A percentile compares a stretch with the other conserved stretches of the same genome.
These are phyloP conservation scores for Ylistrum balloti DNA, from an alignment of 1,140 invertebrate species.

Conservation along the genomic window DNA sequence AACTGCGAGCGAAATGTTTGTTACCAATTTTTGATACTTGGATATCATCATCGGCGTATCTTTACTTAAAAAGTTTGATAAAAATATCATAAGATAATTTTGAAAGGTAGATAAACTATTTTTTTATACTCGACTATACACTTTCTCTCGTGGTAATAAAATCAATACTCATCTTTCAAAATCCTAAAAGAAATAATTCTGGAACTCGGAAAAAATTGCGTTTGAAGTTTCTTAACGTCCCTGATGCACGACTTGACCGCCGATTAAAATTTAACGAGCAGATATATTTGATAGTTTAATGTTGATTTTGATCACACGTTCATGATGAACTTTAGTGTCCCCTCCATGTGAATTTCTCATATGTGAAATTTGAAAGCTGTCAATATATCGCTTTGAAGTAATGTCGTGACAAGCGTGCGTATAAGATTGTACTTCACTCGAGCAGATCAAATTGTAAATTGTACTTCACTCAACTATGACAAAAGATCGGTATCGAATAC, in stretches of 20 bases:
- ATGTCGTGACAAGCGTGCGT: conserved; percentile 23
- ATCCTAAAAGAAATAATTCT: background rate
- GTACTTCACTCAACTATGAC: conserved; percentile 15
- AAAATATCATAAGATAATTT: background rate
- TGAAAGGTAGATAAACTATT: background rate
- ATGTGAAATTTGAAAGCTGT: conserved; percentile 34
- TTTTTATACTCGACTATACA: background rate
- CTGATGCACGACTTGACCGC: conserved; percentile 17
- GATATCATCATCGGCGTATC: background rate
- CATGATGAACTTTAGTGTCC: background rate
- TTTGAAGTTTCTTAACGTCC: conserved; percentile 10
- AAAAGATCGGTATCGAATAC: background rate
- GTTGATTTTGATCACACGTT: too few species aligned
- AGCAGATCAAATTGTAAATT: conserved; percentile 35
- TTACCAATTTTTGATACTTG: background rate
- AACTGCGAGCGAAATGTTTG: background rate
- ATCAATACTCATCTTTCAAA: background rate
- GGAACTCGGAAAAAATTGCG: background rate
- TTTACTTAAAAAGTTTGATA: background rate
- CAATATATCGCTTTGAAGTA: background rate
- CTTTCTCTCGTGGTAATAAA: background rate
- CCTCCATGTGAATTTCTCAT: background rate
- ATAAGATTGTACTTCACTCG: conserved; percentile 29
- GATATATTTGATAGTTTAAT: background rate
- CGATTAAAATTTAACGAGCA: background rate